Evolutionary conservation across 2,113 vertebrate species (phyloP), one percentile per base, ranked within the genome.

Genomic region (Phalacrocorax aristotelis): DNA sequence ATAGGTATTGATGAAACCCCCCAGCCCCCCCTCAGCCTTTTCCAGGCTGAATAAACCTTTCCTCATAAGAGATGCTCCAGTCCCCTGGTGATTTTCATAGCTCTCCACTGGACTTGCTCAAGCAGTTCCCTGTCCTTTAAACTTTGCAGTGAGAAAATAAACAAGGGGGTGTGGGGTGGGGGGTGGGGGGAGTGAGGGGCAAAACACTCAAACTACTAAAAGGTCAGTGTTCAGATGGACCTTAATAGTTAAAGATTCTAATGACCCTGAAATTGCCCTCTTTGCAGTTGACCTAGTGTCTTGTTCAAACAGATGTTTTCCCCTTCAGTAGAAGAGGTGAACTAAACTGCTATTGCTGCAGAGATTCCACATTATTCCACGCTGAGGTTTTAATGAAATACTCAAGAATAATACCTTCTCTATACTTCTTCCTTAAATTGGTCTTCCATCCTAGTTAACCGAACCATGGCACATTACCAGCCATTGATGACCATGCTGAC

Each of bases 401-500:
- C 10, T 78, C 13, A 42, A 17, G 12, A 80, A 48, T 25, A 81
- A 13, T 11, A 40, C 2, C 1, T 38, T 22, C 6, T 21, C 4
- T 54, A 1, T 54, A 36, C 48, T 72, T 71, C 16, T 71, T 55
- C 15, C 70, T 85, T 68, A 51, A 91, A 29, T 6, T 14, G 5
- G 2, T 36, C 10, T 84, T 84, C 57, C 29, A 27, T 32, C 13
- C 6, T 17, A n/a, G 4, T 55, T 65, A 80, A 65, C 55, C 17
- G n/a, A 78, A 34, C 22, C 17, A 7, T 34, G 20, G 71, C 9
- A 4, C 7, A 1, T 51, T 16, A 44, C 29, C 54, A 54, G 55
- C 0, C 0, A 19, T 7, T 32, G n/a, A 46, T 30, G 6, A 38
- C 38, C 8, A 15, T 5, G 16, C 54, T 61, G 23, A 38, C n/a